Evolutionary conservation across 2,113 vertebrate species (phyloP), one percentile per base, ranked within the genome.

Genomic region (Spermophilus dauricus): DNA sequence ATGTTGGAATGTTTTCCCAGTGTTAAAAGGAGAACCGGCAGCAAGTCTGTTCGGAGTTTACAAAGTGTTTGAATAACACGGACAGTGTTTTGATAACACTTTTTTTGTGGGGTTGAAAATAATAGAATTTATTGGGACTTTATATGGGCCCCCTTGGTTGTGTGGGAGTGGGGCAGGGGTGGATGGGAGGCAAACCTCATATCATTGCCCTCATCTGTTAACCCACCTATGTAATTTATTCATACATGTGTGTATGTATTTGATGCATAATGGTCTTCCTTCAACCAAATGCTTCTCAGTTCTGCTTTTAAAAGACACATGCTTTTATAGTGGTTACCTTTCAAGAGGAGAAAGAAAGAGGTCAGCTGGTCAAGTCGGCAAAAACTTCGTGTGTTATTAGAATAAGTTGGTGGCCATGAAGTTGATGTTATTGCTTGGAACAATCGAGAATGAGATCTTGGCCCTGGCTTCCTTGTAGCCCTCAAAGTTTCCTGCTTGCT

Each of bases 111-210:
- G 28, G 65, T 82, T 95, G 97, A 98, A 98, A 98, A 98, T 97
- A 98, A 98, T 98, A 98, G 96, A 95, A 94, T 98, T 98, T 98
- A 97, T 95, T 97, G 96, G 95, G 94, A 96, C 94, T 98, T 98
- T 97, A 98, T 98, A 97, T 95, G 82, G 92, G 91, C 97, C 97
- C 97, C 98, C 95, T 95, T 92, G 96, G 97, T 96, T 97, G 91
- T 84, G 69, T 87, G 34, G 32, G 0, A 86, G 72, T 58, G 17
- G 51, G 24, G 12, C 22, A 24, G 9, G 69, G 56, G 17, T 90
- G 32, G 82, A 77, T 84, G 32, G 26, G 70, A 53, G 63, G 53
- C 48, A 88, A 89, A 80, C 86, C 58, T 42, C 77, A 32, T 92
- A 90, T 97, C 94, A 73, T 7, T 95, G 26, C 51, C 63, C 30